Conservation (phyloP, 2,113 vertebrate genomes). For the Hirundichthys speculiger region DNA sequence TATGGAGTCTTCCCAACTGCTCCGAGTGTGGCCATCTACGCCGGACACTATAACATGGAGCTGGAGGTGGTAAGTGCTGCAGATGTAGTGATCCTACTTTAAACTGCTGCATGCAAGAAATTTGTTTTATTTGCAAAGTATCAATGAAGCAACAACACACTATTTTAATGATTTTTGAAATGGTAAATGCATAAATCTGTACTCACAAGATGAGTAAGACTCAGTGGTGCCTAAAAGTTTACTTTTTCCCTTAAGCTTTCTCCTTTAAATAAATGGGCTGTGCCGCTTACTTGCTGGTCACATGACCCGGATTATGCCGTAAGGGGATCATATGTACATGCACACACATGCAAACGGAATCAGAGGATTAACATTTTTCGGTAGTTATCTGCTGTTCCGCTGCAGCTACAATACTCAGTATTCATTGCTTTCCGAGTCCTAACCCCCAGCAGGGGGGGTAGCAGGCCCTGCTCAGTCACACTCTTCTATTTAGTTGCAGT, state of each 20-base stretch:
- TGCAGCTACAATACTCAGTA: neutral
- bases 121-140: too few species aligned
- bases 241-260: neutral
- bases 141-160: too few species aligned
- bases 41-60: slow-evolving; percentile 96
- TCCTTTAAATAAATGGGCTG: neutral
- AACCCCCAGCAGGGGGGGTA: too few species aligned
- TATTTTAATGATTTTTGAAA: neutral
- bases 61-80: slow-evolving; percentile 91
- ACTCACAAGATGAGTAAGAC: too few species aligned
- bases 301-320: neutral
- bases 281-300: neutral
- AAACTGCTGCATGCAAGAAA: too few species aligned
- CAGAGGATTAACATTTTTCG: neutral
- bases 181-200: neutral
- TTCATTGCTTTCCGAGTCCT: neutral
- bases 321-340: neutral
- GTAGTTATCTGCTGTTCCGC: neutral
- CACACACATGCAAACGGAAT: neutral
- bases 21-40: slow-evolving; percentile 96
- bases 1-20: slow-evolving; percentile 97
- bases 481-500: neutral
- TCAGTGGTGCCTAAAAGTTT: too few species aligned
- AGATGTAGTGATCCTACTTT: too few species aligned
- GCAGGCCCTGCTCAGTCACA: neutral